Percentiles rank a stretch among this genome's conserved stretches.
Conservation (phyloP, 1,140 invertebrate species). For the Galendromus occidentalis region DNA sequence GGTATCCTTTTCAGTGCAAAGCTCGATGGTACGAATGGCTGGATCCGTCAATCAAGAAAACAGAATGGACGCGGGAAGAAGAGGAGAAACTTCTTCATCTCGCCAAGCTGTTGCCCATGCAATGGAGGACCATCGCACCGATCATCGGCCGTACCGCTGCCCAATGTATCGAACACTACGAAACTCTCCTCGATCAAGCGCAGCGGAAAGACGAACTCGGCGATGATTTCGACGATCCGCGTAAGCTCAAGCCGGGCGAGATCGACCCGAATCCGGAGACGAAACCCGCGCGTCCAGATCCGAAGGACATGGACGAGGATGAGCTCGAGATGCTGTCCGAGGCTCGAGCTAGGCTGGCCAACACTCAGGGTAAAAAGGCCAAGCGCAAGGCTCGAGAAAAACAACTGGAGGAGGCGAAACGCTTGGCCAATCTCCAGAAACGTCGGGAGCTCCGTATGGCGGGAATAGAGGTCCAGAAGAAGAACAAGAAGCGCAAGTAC, state of each 20-base stretch:
- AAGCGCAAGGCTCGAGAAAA: conserved; percentile 97
- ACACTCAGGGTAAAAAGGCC: conserved; percentile 98
- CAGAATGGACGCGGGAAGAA: conserved; percentile 98
- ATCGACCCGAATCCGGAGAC: conserved; percentile 99
- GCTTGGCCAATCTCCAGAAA: conserved; percentile 89
- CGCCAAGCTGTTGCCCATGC: conserved; percentile 97
- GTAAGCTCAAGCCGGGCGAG: conserved; percentile 92
- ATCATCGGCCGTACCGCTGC: conserved; percentile 96
- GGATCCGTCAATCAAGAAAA: conserved; percentile 99
- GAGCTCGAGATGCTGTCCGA: conserved; percentile 98
- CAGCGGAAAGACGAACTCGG: conserved; percentile 92
- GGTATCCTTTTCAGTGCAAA: conserved; percentile 17
- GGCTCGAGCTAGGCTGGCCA: conserved; percentile 86
- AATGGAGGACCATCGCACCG: conserved; percentile 97
- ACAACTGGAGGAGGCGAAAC: conserved; percentile 87
- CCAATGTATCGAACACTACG: conserved; percentile 93
- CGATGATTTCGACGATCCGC: conserved; percentile 69
- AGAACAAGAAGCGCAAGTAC: conserved; percentile 45
- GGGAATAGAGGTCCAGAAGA: conserved; percentile 59
- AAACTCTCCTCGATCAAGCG: conserved; percentile 86
- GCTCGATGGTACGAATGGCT: conserved; percentile 69
- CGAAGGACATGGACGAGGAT: conserved; percentile 99
- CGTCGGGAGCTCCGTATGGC: conserved; percentile 84
- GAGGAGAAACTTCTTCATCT: conserved; percentile 95
- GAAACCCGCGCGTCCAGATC: conserved; percentile 93